Conservation (phyloP, 92 coral and sea anemone species). For the Siderastrea siderea region DNA sequence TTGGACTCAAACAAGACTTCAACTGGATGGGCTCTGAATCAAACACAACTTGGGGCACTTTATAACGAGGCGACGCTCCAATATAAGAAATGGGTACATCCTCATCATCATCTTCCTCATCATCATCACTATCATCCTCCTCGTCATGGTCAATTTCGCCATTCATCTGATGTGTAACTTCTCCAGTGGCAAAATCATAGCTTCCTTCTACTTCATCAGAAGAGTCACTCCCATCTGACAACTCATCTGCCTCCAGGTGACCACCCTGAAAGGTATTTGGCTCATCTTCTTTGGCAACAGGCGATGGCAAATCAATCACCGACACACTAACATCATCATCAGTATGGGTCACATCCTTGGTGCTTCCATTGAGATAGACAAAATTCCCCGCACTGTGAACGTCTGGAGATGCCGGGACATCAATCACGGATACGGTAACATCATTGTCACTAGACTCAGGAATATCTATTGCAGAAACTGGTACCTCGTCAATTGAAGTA, state of each 20-base stretch:
- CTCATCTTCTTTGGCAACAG: slow-evolving; percentile 22
- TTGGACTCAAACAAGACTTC: slow-evolving; percentile 76
- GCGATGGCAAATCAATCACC: slow-evolving; percentile 83
- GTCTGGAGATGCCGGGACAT: slow-evolving; percentile 74
- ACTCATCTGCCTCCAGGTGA: slow-evolving; percentile 48
- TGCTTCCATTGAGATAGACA: slow-evolving; percentile 16
- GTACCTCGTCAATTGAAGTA: slow-evolving; percentile 69
- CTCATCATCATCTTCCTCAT: slow-evolving; percentile 71
- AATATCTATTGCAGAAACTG: slow-evolving; percentile 91
- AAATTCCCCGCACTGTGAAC: slow-evolving; percentile 35
- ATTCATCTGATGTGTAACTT: slow-evolving; percentile 44
- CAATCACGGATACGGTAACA: slow-evolving; percentile 82
- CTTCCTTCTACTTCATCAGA: slow-evolving; percentile 77
- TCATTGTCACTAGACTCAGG: slow-evolving; percentile 72
- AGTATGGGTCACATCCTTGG: slow-evolving; percentile 17
- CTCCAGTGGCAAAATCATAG: slow-evolving; percentile 80
- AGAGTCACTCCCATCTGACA: slow-evolving; percentile 73
- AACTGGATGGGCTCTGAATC: slow-evolving; percentile 68
- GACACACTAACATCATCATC: slow-evolving; percentile 73
- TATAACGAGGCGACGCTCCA: slow-evolving; percentile 60
- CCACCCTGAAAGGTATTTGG: slow-evolving; percentile 12
- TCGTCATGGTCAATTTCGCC: slow-evolving; percentile 26
- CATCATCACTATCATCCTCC: slow-evolving; percentile 42
- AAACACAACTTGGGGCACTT: slow-evolving; percentile 80
- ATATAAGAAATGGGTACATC: slow-evolving; percentile 72